Evolutionary conservation across 2,888 invertebrate species (phyloP).

Genomic region (Hemicrepidius hirtus): DNA sequence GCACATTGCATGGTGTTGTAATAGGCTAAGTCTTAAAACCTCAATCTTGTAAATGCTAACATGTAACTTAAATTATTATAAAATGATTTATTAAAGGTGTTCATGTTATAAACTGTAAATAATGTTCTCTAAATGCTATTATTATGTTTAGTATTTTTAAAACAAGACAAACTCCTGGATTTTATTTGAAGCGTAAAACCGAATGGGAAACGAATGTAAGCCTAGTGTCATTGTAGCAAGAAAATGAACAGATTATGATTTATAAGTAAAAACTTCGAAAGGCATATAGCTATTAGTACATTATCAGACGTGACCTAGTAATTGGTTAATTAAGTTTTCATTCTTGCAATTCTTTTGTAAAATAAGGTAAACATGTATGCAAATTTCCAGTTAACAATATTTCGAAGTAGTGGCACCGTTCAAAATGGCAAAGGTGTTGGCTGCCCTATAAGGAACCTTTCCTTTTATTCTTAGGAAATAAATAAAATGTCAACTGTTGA

Average conservation of each 20-base stretch:
- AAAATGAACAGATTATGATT: constrained; percentile 3
- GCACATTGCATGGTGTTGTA: constrained; percentile 22
- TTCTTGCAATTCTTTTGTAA: constrained; percentile 20
- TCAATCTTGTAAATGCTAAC: constrained; percentile 27
- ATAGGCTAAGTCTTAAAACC: constrained; percentile 6
- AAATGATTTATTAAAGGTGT: background rate
- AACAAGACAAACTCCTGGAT: no score
- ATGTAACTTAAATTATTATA: constrained; percentile 3
- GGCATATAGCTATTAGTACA: background rate
- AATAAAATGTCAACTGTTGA: constrained; percentile 4
- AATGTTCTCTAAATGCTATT: background rate
- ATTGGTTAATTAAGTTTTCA: constrained; percentile 22
- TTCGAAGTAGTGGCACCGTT: constrained; percentile 15
- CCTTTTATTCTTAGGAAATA: constrained; percentile 14
- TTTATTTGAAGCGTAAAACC: no score
- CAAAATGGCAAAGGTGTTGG: constrained; percentile 26
- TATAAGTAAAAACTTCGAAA: constrained; percentile 11
- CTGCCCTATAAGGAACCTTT: constrained; percentile 27
- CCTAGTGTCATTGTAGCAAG: background rate
- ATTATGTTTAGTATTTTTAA: background rate
- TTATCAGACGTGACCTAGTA: constrained; percentile 7
- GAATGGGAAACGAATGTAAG: background rate
- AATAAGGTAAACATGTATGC: constrained; percentile 36
- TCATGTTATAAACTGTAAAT: background rate
- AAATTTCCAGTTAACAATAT: constrained; percentile 21